Percentiles rank a stretch among this genome's conserved stretches.
These are phyloP conservation scores for Cryptotermes secundus DNA, from an alignment of 1,140 invertebrate genomes.

Conservation along the genomic window DNA sequence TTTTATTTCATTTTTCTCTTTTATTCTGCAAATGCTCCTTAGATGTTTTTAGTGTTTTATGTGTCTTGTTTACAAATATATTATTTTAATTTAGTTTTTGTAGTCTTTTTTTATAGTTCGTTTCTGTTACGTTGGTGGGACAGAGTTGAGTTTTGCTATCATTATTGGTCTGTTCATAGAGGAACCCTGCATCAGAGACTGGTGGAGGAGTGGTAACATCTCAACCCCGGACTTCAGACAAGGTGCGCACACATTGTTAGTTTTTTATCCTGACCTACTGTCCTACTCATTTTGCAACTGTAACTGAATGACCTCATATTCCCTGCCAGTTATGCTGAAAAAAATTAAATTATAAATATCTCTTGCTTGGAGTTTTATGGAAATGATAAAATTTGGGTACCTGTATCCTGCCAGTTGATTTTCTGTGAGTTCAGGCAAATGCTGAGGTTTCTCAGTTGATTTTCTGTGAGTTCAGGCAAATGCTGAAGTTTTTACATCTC, in stretches of 20 bases:
- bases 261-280: slow-evolving; percentile 41
- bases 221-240: slow-evolving; percentile 46
- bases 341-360: no score
- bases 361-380: no score
- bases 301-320: background rate
- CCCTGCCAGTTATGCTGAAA: background rate
- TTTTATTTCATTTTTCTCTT: background rate
- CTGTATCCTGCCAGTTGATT: no score
- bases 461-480: no score
- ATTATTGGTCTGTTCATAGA: slow-evolving; percentile 28
- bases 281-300: slow-evolving; percentile 28
- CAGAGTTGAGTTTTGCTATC: slow-evolving; percentile 54
- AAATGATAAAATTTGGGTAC: no score
- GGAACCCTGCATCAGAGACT: slow-evolving; percentile 39
- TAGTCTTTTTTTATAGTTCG: slow-evolving; percentile 42
- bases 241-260: slow-evolving; percentile 42
- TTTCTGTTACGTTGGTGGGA: slow-evolving; percentile 48
- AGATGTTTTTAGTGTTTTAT: background rate
- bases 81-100: slow-evolving; percentile 37
- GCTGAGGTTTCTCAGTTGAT: no score
- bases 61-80: background rate
- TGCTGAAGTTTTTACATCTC: no score
- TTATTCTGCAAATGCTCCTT: background rate
- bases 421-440: no score
- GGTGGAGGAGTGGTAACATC: slow-evolving; percentile 47